Evolutionary conservation across 2,113 vertebrate genomes (phyloP).

Genomic region (Megaptera novaeangliae): DNA sequence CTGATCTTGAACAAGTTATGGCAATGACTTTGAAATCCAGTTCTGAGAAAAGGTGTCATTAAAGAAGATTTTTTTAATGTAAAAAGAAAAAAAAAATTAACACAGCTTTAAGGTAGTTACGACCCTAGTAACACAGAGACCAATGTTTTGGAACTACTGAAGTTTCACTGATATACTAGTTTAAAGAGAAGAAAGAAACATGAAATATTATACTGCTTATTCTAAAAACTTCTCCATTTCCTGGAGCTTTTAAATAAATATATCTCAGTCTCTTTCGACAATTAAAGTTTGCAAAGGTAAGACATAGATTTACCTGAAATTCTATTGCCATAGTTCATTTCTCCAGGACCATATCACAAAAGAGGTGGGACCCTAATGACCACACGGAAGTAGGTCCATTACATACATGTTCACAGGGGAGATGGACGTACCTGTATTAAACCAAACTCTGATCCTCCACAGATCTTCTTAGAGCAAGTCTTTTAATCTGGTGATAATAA

Average conservation of each 20-base stretch:
- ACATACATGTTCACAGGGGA: neutral
- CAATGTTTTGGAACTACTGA: neutral
- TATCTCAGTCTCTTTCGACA: neutral
- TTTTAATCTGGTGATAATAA: neutral
- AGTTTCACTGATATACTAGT: neutral
- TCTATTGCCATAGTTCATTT: neutral
- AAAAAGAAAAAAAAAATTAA: neutral
- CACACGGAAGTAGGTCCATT: neutral
- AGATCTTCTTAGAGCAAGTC: neutral
- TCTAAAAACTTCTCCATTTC: neutral
- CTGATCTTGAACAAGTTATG: neutral
- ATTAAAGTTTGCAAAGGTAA: slow-evolving; percentile 11
- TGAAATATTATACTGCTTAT: neutral
- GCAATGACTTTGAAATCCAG: neutral
- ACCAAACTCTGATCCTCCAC: neutral
- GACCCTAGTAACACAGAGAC: neutral
- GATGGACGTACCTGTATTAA: neutral
- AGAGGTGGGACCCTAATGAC: neutral
- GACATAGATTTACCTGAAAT: neutral
- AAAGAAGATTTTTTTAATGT: neutral
- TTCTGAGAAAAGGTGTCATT: neutral
- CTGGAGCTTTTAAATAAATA: neutral
- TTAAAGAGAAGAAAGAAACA: neutral
- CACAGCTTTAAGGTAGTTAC: neutral
- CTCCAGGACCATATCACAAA: neutral